Evolutionary conservation across 2,113 vertebrate species (phyloP).

Genomic region (Rhegmatorhina hoffmannsi): DNA sequence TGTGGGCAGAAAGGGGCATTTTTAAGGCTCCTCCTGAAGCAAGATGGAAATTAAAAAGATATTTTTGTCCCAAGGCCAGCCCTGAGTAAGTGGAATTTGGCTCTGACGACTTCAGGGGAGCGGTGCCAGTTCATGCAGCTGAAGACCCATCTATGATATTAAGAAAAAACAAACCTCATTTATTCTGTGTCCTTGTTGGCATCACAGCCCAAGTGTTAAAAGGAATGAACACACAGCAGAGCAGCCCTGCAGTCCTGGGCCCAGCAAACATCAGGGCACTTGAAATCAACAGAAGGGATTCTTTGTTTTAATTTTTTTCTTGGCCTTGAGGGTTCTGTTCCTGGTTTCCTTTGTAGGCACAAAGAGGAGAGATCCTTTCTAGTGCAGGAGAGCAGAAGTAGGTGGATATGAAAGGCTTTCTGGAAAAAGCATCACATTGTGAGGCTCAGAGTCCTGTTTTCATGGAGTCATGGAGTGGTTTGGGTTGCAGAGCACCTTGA

Average conservation of each 20-base stretch:
- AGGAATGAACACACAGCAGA: background rate
- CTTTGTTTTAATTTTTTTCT: background rate
- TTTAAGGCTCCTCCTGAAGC: constrained; percentile 35
- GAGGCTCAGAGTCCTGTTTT: background rate
- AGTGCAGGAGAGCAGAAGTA: background rate
- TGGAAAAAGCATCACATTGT: background rate
- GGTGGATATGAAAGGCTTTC: background rate
- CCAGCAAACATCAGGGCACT: background rate
- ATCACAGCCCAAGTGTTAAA: background rate
- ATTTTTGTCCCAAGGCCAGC: constrained; percentile 54
- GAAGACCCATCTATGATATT: constrained; percentile 38
- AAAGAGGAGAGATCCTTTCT: background rate
- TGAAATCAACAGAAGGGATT: background rate
- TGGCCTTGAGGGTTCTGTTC: background rate
- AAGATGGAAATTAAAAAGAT: constrained; percentile 50
- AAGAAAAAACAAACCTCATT: constrained; percentile 32
- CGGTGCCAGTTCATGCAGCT: constrained; percentile 30
- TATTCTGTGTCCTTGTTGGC: constrained; percentile 34
- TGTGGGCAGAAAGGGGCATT: constrained; percentile 2
- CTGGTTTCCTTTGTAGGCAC: background rate
- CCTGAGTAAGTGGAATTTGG: constrained; percentile 41
- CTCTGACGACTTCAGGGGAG: background rate
- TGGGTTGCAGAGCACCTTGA: background rate
- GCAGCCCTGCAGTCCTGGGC: background rate
- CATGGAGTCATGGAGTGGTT: background rate